Evolutionary conservation across 2,888 invertebrate genomes (phyloP), one percentile per base, ranked within the genome.

Genomic region (Saturnia japonica): DNA sequence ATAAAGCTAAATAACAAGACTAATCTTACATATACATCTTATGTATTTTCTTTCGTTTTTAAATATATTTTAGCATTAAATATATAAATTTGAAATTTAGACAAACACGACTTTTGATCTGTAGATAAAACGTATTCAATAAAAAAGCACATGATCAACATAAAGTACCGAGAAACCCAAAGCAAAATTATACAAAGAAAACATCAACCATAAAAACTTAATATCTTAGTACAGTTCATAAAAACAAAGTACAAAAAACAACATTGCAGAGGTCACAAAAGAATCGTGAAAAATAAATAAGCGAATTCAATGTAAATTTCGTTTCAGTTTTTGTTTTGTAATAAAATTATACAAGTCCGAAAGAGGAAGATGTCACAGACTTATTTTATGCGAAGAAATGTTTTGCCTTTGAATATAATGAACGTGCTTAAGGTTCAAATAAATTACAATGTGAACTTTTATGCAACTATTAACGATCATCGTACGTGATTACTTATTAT

Each of bases 221-320:
- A 54, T 68, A 47, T 62, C 67, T 54, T 47, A 69, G 51, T 67
- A 69, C 67, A 60, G 67, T 45, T 67, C 72, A 72, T 72, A 69
- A 69, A 70, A 69, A 71, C 69, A 72, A 72, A 72, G 60, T 69
- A 72, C 57, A 69, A 72, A 69, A 69, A 68, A 71, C 68, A 68
- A 71, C 68, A 71, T 64, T 34, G 40, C 64, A 71, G 34, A 71
- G 67, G 72, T 72, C 72, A 69, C 72, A 69, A 67, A 68, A 67
- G 67, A 51, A 66, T 72, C 69, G 69, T 69, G 67, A 67, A 72
- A 71, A 60, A 72, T 72, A 57, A 72, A 72, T 69, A 71, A 71
- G 62, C 73, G 66, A 71, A 70, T 68, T 70, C 68, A 47, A 71
- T 73, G 71, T 70, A 68, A 73, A 73, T 70, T 70, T 70, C 70